A percentile compares a stretch with the other conserved stretches of the same genome.
These are phyloP conservation scores for Ataeniobius toweri DNA, from an alignment of 2,797 vertebrate genomes.

Conservation along the genomic window DNA sequence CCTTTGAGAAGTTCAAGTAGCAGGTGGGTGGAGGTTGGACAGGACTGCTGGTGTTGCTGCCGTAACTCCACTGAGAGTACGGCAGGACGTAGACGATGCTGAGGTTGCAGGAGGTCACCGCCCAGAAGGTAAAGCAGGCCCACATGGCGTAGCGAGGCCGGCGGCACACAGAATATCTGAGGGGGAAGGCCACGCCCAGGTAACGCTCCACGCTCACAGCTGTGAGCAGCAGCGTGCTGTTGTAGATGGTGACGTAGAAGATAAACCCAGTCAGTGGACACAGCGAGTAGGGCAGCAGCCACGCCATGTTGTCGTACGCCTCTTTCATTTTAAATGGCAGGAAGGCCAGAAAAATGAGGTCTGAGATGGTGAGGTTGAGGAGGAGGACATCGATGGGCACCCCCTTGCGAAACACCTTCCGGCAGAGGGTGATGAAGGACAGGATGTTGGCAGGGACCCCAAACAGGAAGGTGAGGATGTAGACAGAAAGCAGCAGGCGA, in stretches of 20 bases:
- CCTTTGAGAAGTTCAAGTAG: slow-evolving; percentile 77
- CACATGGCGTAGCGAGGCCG: slow-evolving; percentile 72
- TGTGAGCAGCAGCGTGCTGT: slow-evolving; percentile 87
- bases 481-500: slow-evolving; percentile 72
- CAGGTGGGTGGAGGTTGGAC: slow-evolving; percentile 61
- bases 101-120: slow-evolving; percentile 82
- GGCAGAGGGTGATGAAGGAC: slow-evolving; percentile 80
- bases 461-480: slow-evolving; percentile 82
- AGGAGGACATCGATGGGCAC: slow-evolving; percentile 84
- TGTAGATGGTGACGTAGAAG: slow-evolving; percentile 92
- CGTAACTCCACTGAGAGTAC: slow-evolving; percentile 33
- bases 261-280: slow-evolving; percentile 83
- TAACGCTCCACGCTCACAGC: slow-evolving; percentile 88
- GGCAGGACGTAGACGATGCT: slow-evolving; percentile 84
- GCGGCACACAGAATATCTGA: slow-evolving; percentile 82
- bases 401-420: slow-evolving; percentile 74
- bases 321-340: slow-evolving; percentile 88
- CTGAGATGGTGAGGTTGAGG: slow-evolving; percentile 88
- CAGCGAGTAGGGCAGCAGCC: slow-evolving; percentile 74
- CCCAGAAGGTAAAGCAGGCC: slow-evolving; percentile 80
- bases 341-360: slow-evolving; percentile 86
- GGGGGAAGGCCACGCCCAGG: slow-evolving; percentile 86
- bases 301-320: slow-evolving; percentile 71
- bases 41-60: neutral
- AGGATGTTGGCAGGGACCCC: slow-evolving; percentile 87